Conservation (phyloP, 2,888 invertebrate genomes). For the Liposcelis brunnea region DNA sequence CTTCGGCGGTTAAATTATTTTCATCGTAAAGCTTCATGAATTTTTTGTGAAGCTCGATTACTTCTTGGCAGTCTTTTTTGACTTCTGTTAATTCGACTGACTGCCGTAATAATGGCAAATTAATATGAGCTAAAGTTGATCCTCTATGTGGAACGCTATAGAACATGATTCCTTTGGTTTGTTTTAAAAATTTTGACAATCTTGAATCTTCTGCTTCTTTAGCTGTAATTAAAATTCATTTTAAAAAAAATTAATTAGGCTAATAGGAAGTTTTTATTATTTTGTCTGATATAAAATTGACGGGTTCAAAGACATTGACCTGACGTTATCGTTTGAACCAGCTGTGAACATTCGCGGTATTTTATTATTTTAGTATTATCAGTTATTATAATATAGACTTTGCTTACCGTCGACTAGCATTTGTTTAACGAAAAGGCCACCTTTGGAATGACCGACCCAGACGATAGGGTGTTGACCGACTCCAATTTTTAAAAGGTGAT, state of each 20-base stretch:
- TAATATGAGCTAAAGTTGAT: constrained; percentile 56
- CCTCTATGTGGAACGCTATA: constrained; percentile 79
- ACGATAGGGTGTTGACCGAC: constrained; percentile 56
- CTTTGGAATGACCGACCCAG: constrained; percentile 78
- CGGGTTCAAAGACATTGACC: no score
- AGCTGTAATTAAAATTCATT: constrained; percentile 22
- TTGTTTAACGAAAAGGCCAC: constrained; percentile 72
- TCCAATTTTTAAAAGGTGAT: constrained; percentile 44
- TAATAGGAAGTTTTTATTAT: constrained; percentile 1
- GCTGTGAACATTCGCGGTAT: background rate
- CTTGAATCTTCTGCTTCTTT: constrained; percentile 32
- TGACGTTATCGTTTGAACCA: no score
- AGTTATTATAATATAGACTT: no score
- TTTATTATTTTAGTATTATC: background rate
- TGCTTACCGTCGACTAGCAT: constrained; percentile 57
- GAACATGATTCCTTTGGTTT: constrained; percentile 53
- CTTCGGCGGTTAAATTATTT: constrained; percentile 33
- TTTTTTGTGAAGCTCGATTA: constrained; percentile 45
- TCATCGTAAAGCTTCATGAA: constrained; percentile 38
- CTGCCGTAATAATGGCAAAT: constrained; percentile 52
- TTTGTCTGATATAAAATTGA: background rate
- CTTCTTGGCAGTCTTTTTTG: constrained; percentile 51
- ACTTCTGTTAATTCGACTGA: constrained; percentile 65
- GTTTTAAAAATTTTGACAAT: constrained; percentile 32
- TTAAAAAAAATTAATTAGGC: constrained; percentile 9